Evolutionary conservation across 2,888 invertebrate species (phyloP), one percentile per base, ranked within the genome.

Genomic region (Hipparchia semele): DNA sequence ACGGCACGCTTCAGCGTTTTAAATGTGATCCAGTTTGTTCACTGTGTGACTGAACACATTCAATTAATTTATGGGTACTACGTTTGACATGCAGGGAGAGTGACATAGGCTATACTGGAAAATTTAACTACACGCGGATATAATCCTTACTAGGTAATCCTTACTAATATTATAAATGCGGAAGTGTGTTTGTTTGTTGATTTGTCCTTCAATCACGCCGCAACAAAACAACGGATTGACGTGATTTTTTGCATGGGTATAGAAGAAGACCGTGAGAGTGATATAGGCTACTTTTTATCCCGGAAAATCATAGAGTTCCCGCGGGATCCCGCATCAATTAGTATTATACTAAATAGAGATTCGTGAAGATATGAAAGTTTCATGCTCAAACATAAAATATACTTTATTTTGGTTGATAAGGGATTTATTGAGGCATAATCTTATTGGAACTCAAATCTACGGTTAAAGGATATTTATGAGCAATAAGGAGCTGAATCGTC

Each of bases 1-100:
- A 73, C 62, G n/a, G 54, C 60, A 68, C 49, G 70, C 46, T 69
- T 65, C 45, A 69, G 58, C 60, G 60, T 56, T 65, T 73, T 70
- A 68, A 64, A 51, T 66, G 69, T 49, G 51, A 70, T 65, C 33
- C 62, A 53, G 49, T 59, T 70, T 12, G 65, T 39, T 59, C 67
- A 13, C 54, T 46, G 51, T 72, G 23, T 23, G 23, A 23, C 23
- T 23, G 23, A 23, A 62, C 46, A 45, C 45, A 73, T 69, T 66
- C 49, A 61, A 66, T 68, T 68, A 60, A 67, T 66, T 66, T 39
- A 54, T 39, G 4, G n/a, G 66, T 53, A 65, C 23, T 65, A 62
- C 6, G 8, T 60, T 59, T 59, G 65, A 53, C 65, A 23, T 33
- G 39, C 23, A 23, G 23, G 23, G 23, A 23, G 23, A 23, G 23